phyloP scores from a whole-genome alignment of 2,888 invertebrate genomes.

The Caenorhabditis wallacei region DNA sequence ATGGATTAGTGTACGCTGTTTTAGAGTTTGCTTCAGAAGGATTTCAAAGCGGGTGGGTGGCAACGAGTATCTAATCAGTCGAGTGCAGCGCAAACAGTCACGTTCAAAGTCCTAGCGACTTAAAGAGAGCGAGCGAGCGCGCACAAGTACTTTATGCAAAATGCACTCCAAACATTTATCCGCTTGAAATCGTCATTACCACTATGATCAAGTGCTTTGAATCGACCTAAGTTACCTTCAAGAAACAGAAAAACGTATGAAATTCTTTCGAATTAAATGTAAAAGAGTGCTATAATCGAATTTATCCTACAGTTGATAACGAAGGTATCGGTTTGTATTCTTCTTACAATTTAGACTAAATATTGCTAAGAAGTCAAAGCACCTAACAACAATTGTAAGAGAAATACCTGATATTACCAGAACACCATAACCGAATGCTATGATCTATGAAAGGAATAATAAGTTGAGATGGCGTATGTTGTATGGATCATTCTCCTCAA shows the following conservation, averaged over 20 bases:
- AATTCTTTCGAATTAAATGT: too few relatives aligned
- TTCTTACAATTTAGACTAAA: too few relatives aligned
- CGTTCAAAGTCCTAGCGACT: slow-evolving; percentile 11
- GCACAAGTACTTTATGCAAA: slow-evolving; percentile 44
- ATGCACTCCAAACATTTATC: slow-evolving; percentile 9
- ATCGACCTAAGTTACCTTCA: neutral
- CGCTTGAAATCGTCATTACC: neutral
- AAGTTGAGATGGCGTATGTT: slow-evolving; percentile 1
- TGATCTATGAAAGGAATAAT: slow-evolving; percentile 5
- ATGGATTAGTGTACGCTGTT: slow-evolving; percentile 11
- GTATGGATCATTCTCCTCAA: slow-evolving; percentile 24
- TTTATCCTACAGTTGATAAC: too few relatives aligned
- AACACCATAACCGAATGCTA: neutral
- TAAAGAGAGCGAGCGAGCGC: slow-evolving; percentile 8
- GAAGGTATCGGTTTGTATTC: too few relatives aligned
- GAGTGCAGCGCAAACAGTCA: slow-evolving; percentile 38
- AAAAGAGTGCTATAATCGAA: too few relatives aligned
- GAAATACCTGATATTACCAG: slow-evolving; percentile 22
- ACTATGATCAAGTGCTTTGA: slow-evolving; percentile 12
- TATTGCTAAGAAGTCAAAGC: neutral
- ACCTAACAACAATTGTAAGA: neutral
- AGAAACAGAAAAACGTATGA: too few relatives aligned
- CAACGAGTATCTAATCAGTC: slow-evolving; percentile 46
- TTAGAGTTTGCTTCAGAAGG: neutral
- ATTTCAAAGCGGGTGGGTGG: slow-evolving; percentile 22